Percentiles rank a stretch among this genome's conserved stretches.
phyloP scores from a whole-genome alignment of 1,140 invertebrate species.

The Conopomorpha cramerella region DNA sequence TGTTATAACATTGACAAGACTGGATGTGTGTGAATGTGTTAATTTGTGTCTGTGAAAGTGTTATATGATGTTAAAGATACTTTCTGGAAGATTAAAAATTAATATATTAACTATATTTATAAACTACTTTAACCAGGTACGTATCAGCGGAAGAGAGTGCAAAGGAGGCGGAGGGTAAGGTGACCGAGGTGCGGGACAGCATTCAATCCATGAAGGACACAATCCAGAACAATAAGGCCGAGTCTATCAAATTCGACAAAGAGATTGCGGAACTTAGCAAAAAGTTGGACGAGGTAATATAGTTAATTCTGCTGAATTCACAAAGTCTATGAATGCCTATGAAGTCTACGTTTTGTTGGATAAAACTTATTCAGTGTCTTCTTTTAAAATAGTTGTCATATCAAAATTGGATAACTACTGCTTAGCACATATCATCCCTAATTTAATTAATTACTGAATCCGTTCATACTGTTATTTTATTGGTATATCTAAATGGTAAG shows the following conservation, averaged over 20 bases:
- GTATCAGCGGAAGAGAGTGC: slow-evolving; percentile 57
- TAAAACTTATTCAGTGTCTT: neutral
- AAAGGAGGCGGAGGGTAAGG: slow-evolving; percentile 59
- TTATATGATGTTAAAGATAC: no score
- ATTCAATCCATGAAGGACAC: slow-evolving; percentile 58
- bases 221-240: slow-evolving; percentile 62
- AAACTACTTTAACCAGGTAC: slow-evolving; percentile 29
- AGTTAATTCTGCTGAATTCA: no score
- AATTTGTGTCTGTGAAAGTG: no score
- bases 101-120: neutral
- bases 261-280: slow-evolving; percentile 57
- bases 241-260: slow-evolving; percentile 62
- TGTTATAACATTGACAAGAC: no score
- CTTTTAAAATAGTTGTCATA: neutral
- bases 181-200: slow-evolving; percentile 57
- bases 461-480: no score
- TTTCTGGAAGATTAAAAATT: no score
- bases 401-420: no score
- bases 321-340: no score
- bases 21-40: slow-evolving; percentile 1
- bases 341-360: no score
- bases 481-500: no score
- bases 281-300: slow-evolving; percentile 62
- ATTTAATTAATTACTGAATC: no score
- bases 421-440: no score